Evolutionary conservation across 2,888 invertebrate species (phyloP).

Genomic region (Tachina fera): DNA sequence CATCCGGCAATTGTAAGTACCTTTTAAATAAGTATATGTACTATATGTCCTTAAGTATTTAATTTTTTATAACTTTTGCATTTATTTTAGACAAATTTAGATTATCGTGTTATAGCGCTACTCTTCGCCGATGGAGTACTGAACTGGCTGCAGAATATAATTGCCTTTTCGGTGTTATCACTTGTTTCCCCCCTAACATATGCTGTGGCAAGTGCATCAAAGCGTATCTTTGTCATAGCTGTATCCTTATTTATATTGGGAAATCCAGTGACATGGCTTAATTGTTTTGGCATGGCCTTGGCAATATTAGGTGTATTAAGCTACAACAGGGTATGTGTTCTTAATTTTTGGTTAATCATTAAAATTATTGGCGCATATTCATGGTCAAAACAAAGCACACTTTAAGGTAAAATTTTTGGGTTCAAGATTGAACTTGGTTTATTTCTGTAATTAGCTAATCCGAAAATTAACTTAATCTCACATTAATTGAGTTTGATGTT

Average conservation of each 20-base stretch:
- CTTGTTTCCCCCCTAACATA: conserved; percentile 96
- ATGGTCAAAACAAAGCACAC: too few relatives aligned
- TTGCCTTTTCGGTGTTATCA: conserved; percentile 96
- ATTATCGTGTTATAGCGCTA: conserved; percentile 85
- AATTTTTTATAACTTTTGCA: not conserved
- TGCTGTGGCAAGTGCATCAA: conserved; percentile 97
- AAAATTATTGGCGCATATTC: too few relatives aligned
- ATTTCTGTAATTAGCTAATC: too few relatives aligned
- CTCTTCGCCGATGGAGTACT: conserved; percentile 91
- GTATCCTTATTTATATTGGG: conserved; percentile 93
- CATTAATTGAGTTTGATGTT: too few relatives aligned
- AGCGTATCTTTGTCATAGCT: conserved; percentile 95
- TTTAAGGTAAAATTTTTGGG: too few relatives aligned
- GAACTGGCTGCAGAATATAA: conserved; percentile 97
- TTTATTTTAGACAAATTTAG: conserved; percentile 83
- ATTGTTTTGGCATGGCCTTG: conserved; percentile 94
- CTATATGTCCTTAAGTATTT: not conserved
- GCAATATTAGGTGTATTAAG: conserved; percentile 95
- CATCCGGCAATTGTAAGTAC: conserved; percentile 86
- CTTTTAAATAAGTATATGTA: not conserved
- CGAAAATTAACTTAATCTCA: too few relatives aligned
- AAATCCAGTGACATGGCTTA: conserved; percentile 94
- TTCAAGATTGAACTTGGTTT: too few relatives aligned
- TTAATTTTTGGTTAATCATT: not conserved
- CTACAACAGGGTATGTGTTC: conserved; percentile 90